phyloP scores from a whole-genome alignment of 2,113 vertebrate species.

The Sterna hirundo region DNA sequence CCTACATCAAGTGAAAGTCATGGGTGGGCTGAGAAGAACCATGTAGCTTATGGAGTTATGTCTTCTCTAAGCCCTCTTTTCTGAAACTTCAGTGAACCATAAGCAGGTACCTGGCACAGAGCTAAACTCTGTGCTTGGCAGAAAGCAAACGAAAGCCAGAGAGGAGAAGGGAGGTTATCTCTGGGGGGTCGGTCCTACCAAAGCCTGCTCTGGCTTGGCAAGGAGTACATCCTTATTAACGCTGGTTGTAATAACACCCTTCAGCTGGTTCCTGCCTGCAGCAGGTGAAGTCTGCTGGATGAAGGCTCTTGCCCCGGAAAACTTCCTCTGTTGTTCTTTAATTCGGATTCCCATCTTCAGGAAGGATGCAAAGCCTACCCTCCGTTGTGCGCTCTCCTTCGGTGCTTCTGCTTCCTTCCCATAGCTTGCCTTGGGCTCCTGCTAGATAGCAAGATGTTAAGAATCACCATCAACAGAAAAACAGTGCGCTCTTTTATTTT shows the following conservation, averaged over 20 bases:
- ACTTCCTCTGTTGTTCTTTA: neutral
- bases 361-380: conserved; percentile 6
- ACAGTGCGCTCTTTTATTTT: conserved; percentile 41
- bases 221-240: neutral
- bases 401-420: conserved; percentile 12
- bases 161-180: neutral
- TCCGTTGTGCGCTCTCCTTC: neutral
- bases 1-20: neutral
- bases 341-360: neutral
- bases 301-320: neutral
- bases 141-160: neutral
- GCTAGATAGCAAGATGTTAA: conserved; percentile 56
- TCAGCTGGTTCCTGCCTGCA: neutral
- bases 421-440: conserved; percentile 55
- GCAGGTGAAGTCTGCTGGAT: neutral
- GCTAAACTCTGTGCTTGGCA: neutral
- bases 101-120: neutral
- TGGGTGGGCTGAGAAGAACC: neutral
- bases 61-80: neutral
- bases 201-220: neutral
- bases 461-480: neutral
- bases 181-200: neutral
- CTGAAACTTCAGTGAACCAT: neutral
- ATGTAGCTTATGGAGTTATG: neutral
- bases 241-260: neutral